Evolutionary conservation across 2,888 invertebrate genomes (phyloP), one percentile per base, ranked within the genome.

Genomic region (Sinhomidia bicolor): DNA sequence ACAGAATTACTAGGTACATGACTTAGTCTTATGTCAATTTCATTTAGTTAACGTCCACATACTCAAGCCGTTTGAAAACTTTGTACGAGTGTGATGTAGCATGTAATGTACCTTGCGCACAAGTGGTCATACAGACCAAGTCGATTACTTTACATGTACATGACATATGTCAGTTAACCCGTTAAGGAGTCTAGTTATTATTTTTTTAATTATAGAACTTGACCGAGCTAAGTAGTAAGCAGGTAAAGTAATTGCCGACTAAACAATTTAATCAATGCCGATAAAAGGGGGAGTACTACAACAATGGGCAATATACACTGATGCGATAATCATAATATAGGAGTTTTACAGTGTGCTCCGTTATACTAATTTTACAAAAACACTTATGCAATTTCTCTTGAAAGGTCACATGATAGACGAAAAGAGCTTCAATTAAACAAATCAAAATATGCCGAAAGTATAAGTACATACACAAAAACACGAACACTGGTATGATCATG

Each of bases 401-500:
- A 47, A 12, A 62, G 29, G 12, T 62, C 26, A 62, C 62, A 62
- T 23, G 62, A 57, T 20, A 57, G 10, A 20, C 6, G 20, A 20
- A 57, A 3, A 57, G 20, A 20, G 6, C 17, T 17, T 20, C 17
- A 20, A 57, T 20, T 57, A 20, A 20, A 57, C 62, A 26, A 62
- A 26, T 29, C 26, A 62, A 68, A 17, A 36, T 68, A 68, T 68
- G 65, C 65, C 65, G n/a, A 68, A n/a, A 36, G n/a, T 36, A 9
- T 36, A n/a, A 68, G 36, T 62, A 57, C 57, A 68, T 9, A n/a
- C 36, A 68, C 65, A 60, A n/a, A 57, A 62, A 68, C 65, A 68
- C 32, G 36, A 68, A 68, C 32, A 68, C 65, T 68, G n/a, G 17
- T 68, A 36, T 68, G 65, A 68, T 68, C 65, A 68, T 68, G 32